Percentiles rank a stretch among this genome's conserved stretches.
phyloP scores from a whole-genome alignment of 2,888 invertebrate species.

The Hyposoter didymator region DNA sequence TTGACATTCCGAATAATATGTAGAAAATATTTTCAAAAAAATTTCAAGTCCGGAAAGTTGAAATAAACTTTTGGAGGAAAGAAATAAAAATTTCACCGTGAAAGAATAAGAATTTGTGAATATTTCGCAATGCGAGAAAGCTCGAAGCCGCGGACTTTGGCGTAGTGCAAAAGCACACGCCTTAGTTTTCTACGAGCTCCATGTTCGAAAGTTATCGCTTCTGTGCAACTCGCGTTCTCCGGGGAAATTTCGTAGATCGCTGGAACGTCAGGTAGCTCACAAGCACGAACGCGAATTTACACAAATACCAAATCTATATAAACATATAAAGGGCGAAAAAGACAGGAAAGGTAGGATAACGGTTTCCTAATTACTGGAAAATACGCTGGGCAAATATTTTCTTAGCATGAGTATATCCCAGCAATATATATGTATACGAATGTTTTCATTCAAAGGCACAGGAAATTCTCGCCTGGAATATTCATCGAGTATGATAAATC shows the following conservation, averaged over 20 bases:
- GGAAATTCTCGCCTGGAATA: conserved; percentile 27
- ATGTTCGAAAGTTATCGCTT: conserved; percentile 61
- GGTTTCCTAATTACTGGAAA: conserved; percentile 55
- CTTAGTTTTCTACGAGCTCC: conserved; percentile 34
- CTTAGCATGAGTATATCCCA: conserved; percentile 1
- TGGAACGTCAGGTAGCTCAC: conserved; percentile 31
- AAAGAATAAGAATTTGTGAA: conserved; percentile 27
- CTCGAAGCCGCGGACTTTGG: conserved; percentile 21
- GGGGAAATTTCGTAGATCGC: conserved; percentile 65
- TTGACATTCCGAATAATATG: not conserved
- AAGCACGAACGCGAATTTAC: not conserved
- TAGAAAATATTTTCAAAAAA: not conserved
- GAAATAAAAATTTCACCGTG: not conserved
- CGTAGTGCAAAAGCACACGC: conserved; percentile 30
- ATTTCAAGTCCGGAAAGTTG: not conserved
- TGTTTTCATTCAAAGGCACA: not conserved
- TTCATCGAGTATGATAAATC: conserved; percentile 47
- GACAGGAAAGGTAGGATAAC: conserved; percentile 6
- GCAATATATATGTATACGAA: not conserved
- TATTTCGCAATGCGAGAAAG: conserved; percentile 59
- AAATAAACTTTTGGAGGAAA: not conserved
- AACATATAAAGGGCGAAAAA: conserved; percentile 3
- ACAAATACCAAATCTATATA: conserved; percentile 13
- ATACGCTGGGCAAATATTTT: conserved; percentile 14
- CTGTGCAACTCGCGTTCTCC: conserved; percentile 58